phyloP scores from a whole-genome alignment of 2,113 vertebrate genomes.

The Xiphophorus couchianus region DNA sequence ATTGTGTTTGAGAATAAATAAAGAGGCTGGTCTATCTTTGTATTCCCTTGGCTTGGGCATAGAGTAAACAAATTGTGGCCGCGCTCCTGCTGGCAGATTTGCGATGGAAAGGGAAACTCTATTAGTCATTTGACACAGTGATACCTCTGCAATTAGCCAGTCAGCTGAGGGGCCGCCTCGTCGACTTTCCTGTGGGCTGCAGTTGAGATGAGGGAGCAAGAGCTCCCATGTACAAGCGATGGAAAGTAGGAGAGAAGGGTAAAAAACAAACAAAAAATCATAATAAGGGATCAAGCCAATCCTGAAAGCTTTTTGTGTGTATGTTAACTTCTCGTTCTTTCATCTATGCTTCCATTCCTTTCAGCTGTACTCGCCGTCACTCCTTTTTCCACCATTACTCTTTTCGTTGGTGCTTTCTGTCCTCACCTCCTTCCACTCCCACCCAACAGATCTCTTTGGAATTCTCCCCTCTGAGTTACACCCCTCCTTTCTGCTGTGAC shows the following conservation, averaged over 20 bases:
- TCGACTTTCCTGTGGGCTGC: constrained; percentile 29
- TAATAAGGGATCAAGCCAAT: constrained; percentile 49
- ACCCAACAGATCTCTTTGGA: constrained; percentile 20
- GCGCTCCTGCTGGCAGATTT: constrained; percentile 68
- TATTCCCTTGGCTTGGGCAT: constrained; percentile 40
- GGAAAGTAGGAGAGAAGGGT: background rate
- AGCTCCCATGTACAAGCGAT: constrained; percentile 23
- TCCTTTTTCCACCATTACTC: constrained; percentile 32
- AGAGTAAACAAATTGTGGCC: constrained; percentile 70
- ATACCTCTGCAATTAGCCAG: constrained; percentile 72
- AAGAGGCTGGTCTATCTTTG: constrained; percentile 62
- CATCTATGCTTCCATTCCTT: constrained; percentile 50
- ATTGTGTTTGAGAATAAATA: constrained; percentile 59
- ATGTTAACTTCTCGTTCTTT: constrained; percentile 48
- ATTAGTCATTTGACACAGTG: constrained; percentile 74
- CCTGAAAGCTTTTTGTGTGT: constrained; percentile 39
- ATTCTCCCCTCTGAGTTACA: constrained; percentile 26
- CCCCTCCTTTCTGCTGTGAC: constrained; percentile 7
- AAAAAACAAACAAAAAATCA: background rate
- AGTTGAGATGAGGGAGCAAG: constrained; percentile 18
- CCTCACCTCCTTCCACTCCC: constrained; percentile 39
- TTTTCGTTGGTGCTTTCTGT: constrained; percentile 14
- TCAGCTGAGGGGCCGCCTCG: constrained; percentile 38
- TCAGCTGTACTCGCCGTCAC: constrained; percentile 34
- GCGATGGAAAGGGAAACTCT: constrained; percentile 64